Percentiles rank a stretch among this genome's conserved stretches.
Evolutionary conservation across 2,797 vertebrate genomes (phyloP).

Genomic region (Leptodactylus fallax): DNA sequence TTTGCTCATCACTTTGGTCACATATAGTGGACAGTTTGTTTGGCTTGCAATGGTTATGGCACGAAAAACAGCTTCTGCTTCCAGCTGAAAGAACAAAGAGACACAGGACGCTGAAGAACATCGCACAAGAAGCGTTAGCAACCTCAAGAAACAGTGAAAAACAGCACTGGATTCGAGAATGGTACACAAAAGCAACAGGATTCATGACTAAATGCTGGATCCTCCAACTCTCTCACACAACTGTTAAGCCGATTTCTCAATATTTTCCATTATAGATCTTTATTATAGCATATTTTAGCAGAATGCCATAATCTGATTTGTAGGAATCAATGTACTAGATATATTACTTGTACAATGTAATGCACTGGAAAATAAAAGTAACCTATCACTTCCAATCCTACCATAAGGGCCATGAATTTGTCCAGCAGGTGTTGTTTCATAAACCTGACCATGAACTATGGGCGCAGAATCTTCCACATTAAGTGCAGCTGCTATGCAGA

Average conservation of each 20-base stretch:
- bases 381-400: neutral
- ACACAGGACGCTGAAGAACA: neutral
- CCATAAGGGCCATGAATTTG: neutral
- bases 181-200: neutral
- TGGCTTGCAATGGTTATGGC: conserved; percentile 97
- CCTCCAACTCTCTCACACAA: no score
- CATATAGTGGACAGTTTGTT: conserved; percentile 96
- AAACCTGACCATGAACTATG: neutral
- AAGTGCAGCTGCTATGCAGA: conserved; percentile 23
- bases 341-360: no score
- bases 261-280: no score
- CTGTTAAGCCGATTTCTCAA: no score
- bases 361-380: neutral
- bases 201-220: neutral
- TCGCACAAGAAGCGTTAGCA: conserved; percentile 12
- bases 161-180: neutral
- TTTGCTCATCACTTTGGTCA: conserved; percentile 99
- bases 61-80: conserved; percentile 96
- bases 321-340: no score
- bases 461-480: conserved; percentile 32
- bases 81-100: conserved; percentile 81
- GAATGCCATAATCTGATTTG: no score
- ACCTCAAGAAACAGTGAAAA: neutral
- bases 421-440: neutral
- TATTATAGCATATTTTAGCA: no score